These are phyloP conservation scores for Eupleurogrammus muticus DNA, from an alignment of 2,797 vertebrate genomes.

Conservation along the genomic window DNA sequence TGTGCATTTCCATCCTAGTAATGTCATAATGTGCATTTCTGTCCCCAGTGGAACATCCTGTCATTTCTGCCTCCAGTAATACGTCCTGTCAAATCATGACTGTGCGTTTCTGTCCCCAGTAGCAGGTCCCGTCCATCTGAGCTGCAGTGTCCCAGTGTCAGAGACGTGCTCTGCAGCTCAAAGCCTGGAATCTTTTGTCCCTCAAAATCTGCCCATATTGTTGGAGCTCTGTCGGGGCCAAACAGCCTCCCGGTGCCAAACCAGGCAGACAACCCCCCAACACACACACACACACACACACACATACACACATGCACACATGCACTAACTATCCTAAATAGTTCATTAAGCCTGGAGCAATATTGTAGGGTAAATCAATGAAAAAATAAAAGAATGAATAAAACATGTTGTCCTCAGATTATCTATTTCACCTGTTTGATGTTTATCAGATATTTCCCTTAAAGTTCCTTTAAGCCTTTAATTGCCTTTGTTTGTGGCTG, in stretches of 20 bases:
- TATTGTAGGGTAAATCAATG: constrained; percentile 6
- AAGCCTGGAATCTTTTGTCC: constrained; percentile 89
- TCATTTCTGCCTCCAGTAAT: too few species aligned
- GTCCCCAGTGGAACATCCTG: too few species aligned
- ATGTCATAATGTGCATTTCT: too few species aligned
- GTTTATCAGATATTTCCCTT: constrained; percentile 3
- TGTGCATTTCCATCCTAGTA: too few species aligned
- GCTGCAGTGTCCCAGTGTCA: constrained; percentile 37
- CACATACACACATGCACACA: constrained; percentile 15
- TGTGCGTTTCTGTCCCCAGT: constrained; percentile 38
- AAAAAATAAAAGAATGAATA: constrained; percentile 11
- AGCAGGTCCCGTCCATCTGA: too few species aligned
- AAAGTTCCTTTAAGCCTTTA: background rate
- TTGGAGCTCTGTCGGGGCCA: constrained; percentile 83
- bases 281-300: background rate
- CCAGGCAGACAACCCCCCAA: constrained; percentile 58
- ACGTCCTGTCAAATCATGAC: background rate
- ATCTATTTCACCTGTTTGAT: background rate
- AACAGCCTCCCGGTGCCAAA: constrained; percentile 74
- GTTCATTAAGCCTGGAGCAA: constrained; percentile 24
- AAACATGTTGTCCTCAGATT: background rate
- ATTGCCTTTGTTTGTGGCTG: background rate
- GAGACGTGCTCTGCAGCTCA: constrained; percentile 91
- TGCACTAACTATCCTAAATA: constrained; percentile 9
- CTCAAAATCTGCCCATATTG: constrained; percentile 88